These are phyloP conservation scores for Escarpia spicata DNA, from an alignment of 2,888 invertebrate species.

Conservation along the genomic window DNA sequence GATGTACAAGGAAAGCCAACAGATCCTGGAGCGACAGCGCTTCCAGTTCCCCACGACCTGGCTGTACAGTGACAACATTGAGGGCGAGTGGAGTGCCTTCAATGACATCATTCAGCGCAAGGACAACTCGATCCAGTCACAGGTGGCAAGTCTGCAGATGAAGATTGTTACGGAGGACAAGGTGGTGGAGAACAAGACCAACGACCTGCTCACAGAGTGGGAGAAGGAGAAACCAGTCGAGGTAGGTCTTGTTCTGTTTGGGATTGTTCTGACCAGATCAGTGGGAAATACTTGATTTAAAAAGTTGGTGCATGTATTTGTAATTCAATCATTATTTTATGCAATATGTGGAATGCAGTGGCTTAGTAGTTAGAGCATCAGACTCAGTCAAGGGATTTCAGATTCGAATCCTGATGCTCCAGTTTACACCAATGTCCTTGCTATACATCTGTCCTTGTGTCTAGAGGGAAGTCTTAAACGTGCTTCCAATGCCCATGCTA, in stretches of 20 bases:
- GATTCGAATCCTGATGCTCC: too few species aligned
- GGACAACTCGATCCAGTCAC: conserved; percentile 75
- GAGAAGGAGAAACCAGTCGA: conserved; percentile 97
- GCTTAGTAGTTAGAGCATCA: too few species aligned
- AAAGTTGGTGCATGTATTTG: background rate
- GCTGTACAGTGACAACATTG: conserved; percentile 98
- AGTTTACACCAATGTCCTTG: too few species aligned
- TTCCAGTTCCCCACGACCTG: conserved; percentile 98
- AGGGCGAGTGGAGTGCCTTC: conserved; percentile 99
- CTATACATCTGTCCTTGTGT: too few species aligned
- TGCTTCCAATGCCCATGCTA: too few species aligned
- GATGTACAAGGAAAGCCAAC: conserved; percentile 94
- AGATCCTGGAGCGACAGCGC: conserved; percentile 93
- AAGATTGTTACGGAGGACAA: conserved; percentile 99
- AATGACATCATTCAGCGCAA: conserved; percentile 98
- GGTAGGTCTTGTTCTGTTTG: conserved; percentile 47
- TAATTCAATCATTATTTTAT: background rate
- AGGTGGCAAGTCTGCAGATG: conserved; percentile 79
- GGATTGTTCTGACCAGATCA: background rate
- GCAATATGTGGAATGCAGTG: background rate
- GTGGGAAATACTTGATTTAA: background rate
- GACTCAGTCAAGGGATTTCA: too few species aligned
- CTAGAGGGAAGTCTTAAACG: too few species aligned
- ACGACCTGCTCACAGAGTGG: conserved; percentile 95
- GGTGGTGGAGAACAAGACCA: conserved; percentile 92